Conservation (phyloP, 1,140 invertebrate genomes). For the Carposina sasakii region DNA sequence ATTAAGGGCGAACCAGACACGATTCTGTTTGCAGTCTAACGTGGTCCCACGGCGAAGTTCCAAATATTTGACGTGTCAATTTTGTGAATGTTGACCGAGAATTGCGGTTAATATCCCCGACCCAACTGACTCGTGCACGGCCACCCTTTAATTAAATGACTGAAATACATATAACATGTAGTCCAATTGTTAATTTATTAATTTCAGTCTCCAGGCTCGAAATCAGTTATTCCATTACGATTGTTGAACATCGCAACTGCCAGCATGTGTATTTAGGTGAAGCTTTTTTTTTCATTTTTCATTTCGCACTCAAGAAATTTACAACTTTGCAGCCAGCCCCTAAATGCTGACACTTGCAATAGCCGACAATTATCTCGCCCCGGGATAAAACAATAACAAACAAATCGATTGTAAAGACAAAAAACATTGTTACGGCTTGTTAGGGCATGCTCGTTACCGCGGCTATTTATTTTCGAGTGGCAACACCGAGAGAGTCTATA, state of each 20-base stretch:
- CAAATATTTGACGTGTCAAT: conserved; percentile 73
- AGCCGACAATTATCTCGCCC: too few species aligned
- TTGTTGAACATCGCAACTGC: too few species aligned
- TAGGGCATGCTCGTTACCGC: conserved; percentile 61
- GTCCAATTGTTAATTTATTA: conserved; percentile 61
- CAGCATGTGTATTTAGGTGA: too few species aligned
- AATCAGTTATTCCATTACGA: conserved; percentile 32
- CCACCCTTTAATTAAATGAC: conserved; percentile 69
- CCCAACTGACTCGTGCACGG: conserved; percentile 54
- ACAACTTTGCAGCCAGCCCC: too few species aligned
- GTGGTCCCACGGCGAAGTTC: conserved; percentile 70
- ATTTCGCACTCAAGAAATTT: too few species aligned
- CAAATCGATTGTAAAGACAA: conserved; percentile 47
- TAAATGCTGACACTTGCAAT: too few species aligned
- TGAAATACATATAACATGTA: too few species aligned
- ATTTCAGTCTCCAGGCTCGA: conserved; percentile 26
- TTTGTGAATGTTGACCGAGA: conserved; percentile 71
- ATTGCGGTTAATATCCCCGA: conserved; percentile 70
- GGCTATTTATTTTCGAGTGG: conserved; percentile 69
- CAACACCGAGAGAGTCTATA: conserved; percentile 68
- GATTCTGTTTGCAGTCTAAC: conserved; percentile 70
- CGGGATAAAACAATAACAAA: conserved; percentile 37
- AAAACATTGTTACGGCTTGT: conserved; percentile 64
- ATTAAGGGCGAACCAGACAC: conserved; percentile 71
- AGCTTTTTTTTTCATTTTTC: too few species aligned